A percentile compares a stretch with the other conserved stretches of the same genome.
These are phyloP conservation scores for Momotus momota DNA, from an alignment of 2,797 vertebrate genomes.

Conservation along the genomic window DNA sequence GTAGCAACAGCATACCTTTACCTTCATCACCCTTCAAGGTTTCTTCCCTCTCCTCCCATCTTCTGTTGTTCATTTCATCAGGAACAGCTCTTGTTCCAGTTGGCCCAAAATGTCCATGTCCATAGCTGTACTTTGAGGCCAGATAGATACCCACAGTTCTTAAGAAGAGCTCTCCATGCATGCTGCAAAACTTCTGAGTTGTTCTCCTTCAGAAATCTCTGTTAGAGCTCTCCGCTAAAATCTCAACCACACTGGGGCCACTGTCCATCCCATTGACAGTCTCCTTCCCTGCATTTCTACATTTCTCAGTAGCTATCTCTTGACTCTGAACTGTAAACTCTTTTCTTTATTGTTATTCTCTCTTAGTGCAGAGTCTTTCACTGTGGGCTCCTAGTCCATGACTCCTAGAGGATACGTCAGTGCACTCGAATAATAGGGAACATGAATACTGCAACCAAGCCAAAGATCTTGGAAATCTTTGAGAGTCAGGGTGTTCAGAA, in stretches of 20 bases:
- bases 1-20: not conserved
- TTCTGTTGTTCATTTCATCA: not conserved
- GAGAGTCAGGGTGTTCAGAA: slow-evolving; percentile 48
- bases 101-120: not conserved
- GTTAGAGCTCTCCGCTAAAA: not conserved
- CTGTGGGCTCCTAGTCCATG: slow-evolving; percentile 2
- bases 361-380: slow-evolving; percentile 1
- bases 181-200: not conserved
- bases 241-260: not conserved
- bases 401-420: slow-evolving; percentile 26
- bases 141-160: not conserved
- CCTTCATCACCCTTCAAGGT: not conserved
- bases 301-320: not conserved
- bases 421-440: slow-evolving; percentile 28
- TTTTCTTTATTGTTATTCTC: slow-evolving; percentile 43
- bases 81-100: not conserved
- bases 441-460: slow-evolving; percentile 48
- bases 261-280: not conserved
- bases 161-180: not conserved
- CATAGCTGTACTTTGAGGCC: not conserved
- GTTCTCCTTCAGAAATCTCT: not conserved
- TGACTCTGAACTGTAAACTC: not conserved
- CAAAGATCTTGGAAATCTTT: slow-evolving; percentile 54
- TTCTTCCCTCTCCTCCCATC: not conserved
- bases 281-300: not conserved